These are phyloP conservation scores for Nyctibius grandis DNA, from an alignment of 2,797 vertebrate species.

Conservation along the genomic window DNA sequence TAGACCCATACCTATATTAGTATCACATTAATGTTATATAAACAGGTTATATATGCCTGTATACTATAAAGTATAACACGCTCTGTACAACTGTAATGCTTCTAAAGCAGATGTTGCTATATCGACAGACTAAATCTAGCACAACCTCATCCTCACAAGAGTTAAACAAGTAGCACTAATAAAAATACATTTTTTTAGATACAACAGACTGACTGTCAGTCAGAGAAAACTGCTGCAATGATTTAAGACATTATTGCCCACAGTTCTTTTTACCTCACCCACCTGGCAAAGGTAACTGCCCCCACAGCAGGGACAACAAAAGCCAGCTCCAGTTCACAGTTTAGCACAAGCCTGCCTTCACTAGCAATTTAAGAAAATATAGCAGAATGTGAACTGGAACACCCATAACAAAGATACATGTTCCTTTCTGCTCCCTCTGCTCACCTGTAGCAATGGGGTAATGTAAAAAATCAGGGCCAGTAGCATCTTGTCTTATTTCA, in stretches of 20 bases:
- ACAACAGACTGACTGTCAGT: not conserved
- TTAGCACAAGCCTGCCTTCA: not conserved
- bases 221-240: not conserved
- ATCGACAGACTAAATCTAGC: not conserved
- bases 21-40: not conserved
- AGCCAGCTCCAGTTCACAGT: not conserved
- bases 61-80: not conserved
- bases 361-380: not conserved
- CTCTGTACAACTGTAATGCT: not conserved
- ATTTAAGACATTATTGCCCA: not conserved
- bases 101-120: not conserved
- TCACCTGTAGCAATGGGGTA: not conserved
- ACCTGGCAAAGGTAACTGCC: not conserved
- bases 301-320: not conserved
- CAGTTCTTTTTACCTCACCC: not conserved
- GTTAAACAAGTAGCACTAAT: not conserved
- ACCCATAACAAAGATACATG: not conserved
- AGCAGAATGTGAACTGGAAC: not conserved
- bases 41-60: not conserved
- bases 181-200: not conserved
- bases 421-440: not conserved
- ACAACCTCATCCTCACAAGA: not conserved
- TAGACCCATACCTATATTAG: not conserved
- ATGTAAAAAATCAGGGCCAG: not conserved
- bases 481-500: not conserved